Percentiles rank a stretch among this genome's conserved stretches.
These are phyloP conservation scores for Doris montereyensis DNA, from an alignment of 2,888 invertebrate species.

Conservation along the genomic window DNA sequence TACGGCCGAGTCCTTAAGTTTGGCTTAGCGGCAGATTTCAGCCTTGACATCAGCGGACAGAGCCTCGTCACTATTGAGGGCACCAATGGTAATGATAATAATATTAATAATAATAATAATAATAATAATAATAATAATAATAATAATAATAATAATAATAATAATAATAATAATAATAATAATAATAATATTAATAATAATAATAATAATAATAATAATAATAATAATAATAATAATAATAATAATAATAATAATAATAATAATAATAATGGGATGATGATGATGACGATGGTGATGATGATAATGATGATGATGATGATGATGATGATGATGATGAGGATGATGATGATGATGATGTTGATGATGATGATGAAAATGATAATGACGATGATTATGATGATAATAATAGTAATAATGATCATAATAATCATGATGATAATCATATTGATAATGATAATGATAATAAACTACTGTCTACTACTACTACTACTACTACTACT, in stretches of 20 bases:
- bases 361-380: background rate
- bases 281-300: slow-evolving; percentile 6
- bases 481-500: too few species aligned
- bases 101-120: background rate
- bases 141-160: background rate
- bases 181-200: background rate
- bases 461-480: background rate
- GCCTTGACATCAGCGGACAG: slow-evolving; percentile 12
- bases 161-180: background rate
- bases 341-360: background rate
- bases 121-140: background rate
- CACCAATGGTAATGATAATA: background rate
- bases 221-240: background rate
- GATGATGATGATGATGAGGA: background rate
- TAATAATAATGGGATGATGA: background rate
- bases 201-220: background rate
- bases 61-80: slow-evolving; percentile 7
- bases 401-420: background rate
- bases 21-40: background rate
- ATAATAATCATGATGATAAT: background rate
- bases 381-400: background rate
- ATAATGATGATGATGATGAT: background rate
- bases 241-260: background rate
- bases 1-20: slow-evolving; percentile 17
- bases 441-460: background rate